Conservation (phyloP, 2,797 vertebrate genomes). For the Xenops minutus region DNA sequence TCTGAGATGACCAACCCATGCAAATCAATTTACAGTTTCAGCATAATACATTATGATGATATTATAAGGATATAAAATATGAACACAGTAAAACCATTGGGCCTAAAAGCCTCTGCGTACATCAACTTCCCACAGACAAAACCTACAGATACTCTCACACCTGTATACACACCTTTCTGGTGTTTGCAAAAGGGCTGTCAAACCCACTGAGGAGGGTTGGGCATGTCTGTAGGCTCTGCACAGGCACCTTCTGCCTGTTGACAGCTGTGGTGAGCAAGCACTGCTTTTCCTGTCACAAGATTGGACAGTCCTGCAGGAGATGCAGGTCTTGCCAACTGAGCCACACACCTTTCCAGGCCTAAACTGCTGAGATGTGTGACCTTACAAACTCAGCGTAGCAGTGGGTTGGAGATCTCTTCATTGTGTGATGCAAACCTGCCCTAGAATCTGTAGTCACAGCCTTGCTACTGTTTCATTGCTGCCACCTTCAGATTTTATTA, state of each 20-base stretch:
- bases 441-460: not conserved
- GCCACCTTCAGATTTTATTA: constrained; percentile 57
- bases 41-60: not conserved
- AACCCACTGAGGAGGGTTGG: not conserved
- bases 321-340: not conserved
- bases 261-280: not conserved
- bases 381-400: not conserved
- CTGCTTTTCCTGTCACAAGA: accelerated
- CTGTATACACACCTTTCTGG: not conserved
- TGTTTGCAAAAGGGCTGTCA: not conserved
- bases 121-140: not conserved
- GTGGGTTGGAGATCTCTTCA: not conserved
- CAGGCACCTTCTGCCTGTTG: not conserved
- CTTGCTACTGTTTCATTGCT: constrained; percentile 10
- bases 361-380: accelerated
- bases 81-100: not conserved
- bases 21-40: constrained; percentile 18
- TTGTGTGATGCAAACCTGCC: not conserved
- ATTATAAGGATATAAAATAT: not conserved
- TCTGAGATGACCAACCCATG: constrained; percentile 42
- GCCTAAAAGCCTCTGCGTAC: not conserved
- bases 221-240: not conserved
- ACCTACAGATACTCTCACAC: not conserved
- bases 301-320: not conserved
- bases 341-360: not conserved